These are phyloP conservation scores for Tapera naevia DNA, from an alignment of 2,797 vertebrate genomes.

Conservation along the genomic window DNA sequence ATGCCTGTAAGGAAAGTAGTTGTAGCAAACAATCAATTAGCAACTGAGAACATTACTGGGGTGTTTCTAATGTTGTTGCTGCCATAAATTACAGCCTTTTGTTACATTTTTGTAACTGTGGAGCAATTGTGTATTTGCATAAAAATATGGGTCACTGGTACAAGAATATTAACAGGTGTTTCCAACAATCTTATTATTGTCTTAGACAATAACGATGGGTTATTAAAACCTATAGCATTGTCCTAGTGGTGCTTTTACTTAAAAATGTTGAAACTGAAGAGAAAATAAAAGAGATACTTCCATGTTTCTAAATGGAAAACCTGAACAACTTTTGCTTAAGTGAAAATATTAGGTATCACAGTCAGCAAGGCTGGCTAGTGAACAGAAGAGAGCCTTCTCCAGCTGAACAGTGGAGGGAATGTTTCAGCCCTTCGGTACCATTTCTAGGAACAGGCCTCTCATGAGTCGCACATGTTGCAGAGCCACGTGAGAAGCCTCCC, in stretches of 20 bases:
- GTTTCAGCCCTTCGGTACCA: neutral
- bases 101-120: neutral
- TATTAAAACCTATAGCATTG: neutral
- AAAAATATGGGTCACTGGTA: neutral
- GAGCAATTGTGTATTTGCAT: neutral
- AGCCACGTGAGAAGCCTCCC: neutral
- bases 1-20: neutral
- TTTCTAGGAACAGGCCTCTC: neutral
- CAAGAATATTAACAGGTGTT: neutral
- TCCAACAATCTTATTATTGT: neutral
- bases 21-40: neutral
- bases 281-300: neutral
- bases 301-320: neutral
- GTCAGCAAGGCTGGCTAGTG: neutral
- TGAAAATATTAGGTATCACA: neutral
- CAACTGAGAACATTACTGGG: neutral
- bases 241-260: neutral
- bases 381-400: neutral
- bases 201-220: neutral
- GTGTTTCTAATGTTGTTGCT: neutral
- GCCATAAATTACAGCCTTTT: neutral
- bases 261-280: neutral
- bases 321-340: neutral
- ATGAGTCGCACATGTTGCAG: neutral
- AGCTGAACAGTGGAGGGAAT: neutral